Evolutionary conservation across 2,113 vertebrate genomes (phyloP), one percentile per base, ranked within the genome.

Genomic region (Nannospalax galili): DNA sequence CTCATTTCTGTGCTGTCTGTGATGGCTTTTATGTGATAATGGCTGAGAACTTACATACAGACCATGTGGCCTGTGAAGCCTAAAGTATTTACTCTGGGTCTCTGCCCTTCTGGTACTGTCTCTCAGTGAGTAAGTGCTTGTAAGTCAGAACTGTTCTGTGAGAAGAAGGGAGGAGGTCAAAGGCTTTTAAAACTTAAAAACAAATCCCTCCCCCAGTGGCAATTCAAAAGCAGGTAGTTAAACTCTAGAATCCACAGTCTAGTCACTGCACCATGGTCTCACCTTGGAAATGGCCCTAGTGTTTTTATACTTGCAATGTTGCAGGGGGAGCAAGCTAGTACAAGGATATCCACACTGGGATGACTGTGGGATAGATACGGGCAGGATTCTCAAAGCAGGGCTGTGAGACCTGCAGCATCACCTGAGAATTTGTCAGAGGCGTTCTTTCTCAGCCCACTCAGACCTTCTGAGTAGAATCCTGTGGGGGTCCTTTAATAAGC

Each of bases 41-140:
- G 32, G 75, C 75, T 60, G 77, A 92, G 30, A 16, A 24, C 58
- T 60, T 79, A 12, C 0, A 79, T 22, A 52, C 7, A 80, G 64
- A 72, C 60, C 58, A 10, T 35, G 42, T 45, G 77, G 72, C 42
- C 19, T 1, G 7, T 30, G 37, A 75, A 75, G 35, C 86, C 67
- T 79, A 73, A 91, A 82, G 30, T 80, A 93, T 84, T 77, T 92
- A 58, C 81, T 85, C 24, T 72, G 40, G 62, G 60, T 62, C 37
- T 70, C 65, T 28, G n/a, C 58, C 26, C 7, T 79, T 85, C 56
- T 22, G 7, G 52, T 40, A n/a, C 40, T 16, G 32, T 16, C 20
- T 87, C 92, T 42, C 37, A 22, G 20, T 4, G 72, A 91, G 35
- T 15, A 79, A 19, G 26, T 17, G 56, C 28, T 30, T 16, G 56